These are phyloP conservation scores for Speoplatyrhinus poulsoni DNA, from an alignment of 2,113 vertebrate species.

Conservation along the genomic window DNA sequence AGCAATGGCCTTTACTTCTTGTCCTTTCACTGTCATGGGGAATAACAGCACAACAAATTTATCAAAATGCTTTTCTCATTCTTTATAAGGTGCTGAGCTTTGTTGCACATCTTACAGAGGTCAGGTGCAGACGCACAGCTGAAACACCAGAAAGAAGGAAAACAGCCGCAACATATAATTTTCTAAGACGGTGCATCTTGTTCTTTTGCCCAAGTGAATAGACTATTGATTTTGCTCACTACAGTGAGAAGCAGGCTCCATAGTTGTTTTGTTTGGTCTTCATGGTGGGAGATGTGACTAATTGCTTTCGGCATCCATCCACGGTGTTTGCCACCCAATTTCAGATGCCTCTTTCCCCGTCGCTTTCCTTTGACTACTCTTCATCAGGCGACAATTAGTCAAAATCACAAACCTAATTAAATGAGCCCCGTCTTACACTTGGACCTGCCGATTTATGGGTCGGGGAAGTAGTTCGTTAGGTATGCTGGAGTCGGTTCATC, in stretches of 20 bases:
- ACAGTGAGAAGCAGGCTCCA: slow-evolving; percentile 15
- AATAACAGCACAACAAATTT: not conserved
- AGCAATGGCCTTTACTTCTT: not conserved
- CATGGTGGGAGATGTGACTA: slow-evolving; percentile 28
- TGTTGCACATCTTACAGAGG: not conserved
- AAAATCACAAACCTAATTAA: not conserved
- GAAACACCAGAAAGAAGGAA: slow-evolving; percentile 6
- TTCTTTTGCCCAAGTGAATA: slow-evolving; percentile 18
- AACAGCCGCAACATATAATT: slow-evolving; percentile 26
- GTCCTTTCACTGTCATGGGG: not conserved
- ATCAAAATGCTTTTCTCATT: not conserved
- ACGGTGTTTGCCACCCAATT: not conserved
- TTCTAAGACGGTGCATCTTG: slow-evolving; percentile 18
- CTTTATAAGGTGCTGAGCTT: not conserved
- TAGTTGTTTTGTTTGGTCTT: slow-evolving; percentile 15
- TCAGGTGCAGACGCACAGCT: slow-evolving; percentile 13
- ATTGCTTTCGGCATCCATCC: slow-evolving; percentile 14
- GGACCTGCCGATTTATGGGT: not conserved
- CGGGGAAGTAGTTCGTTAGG: not conserved
- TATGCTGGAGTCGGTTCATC: not conserved
- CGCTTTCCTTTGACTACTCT: not conserved
- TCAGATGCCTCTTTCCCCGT: not conserved
- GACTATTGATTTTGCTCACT: slow-evolving; percentile 18
- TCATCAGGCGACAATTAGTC: not conserved
- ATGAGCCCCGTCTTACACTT: not conserved